Evolutionary conservation across 2,797 vertebrate genomes (phyloP).

Genomic region (Eidolon dupreanum): DNA sequence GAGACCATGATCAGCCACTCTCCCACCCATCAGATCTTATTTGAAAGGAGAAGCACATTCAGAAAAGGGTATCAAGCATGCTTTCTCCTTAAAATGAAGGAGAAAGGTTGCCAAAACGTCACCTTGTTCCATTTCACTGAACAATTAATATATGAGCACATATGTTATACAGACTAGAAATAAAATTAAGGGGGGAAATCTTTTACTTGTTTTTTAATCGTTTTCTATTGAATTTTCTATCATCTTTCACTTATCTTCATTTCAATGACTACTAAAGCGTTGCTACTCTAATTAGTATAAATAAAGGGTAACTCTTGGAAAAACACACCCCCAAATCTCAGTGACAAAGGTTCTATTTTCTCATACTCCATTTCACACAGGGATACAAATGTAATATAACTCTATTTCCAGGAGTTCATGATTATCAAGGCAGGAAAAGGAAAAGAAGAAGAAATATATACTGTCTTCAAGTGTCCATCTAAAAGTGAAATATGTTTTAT

Average conservation of each 20-base stretch:
- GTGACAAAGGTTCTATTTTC: background rate
- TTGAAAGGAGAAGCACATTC: slow-evolving; percentile 75
- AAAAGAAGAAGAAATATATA: background rate
- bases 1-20: background rate
- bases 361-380: background rate
- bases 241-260: background rate
- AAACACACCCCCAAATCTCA: background rate
- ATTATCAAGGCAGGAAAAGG: background rate
- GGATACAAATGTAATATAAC: background rate
- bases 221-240: background rate
- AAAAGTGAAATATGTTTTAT: background rate
- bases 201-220: background rate
- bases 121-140: slow-evolving; percentile 46
- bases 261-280: background rate
- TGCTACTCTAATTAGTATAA: background rate
- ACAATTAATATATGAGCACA: slow-evolving; percentile 32
- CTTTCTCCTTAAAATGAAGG: slow-evolving; percentile 57
- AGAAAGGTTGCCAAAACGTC: slow-evolving; percentile 39
- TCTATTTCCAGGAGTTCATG: background rate
- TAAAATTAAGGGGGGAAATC: background rate
- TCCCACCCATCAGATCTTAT: slow-evolving; percentile 19
- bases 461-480: background rate
- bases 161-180: background rate
- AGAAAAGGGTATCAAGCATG: slow-evolving; percentile 44
- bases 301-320: background rate